Percentiles rank a stretch among this genome's conserved stretches.
These are phyloP conservation scores for Amia ocellicauda DNA, from an alignment of 2,113 vertebrate genomes.

Conservation along the genomic window DNA sequence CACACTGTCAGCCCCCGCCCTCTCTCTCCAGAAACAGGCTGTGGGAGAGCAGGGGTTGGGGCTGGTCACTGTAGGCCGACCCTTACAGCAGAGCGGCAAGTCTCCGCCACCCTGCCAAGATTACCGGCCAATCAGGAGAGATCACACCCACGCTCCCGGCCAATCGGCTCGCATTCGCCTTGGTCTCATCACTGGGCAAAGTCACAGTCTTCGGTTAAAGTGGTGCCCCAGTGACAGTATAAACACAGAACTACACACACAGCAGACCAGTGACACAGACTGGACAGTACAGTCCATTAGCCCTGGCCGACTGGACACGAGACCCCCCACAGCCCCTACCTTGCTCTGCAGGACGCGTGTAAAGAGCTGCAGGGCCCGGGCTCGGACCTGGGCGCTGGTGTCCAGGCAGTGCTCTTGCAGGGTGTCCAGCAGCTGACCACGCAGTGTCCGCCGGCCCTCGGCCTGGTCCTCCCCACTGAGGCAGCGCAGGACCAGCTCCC, in stretches of 20 bases:
- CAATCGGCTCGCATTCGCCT: conserved; percentile 59
- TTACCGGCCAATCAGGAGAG: conserved; percentile 51
- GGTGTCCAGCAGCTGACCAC: conserved; percentile 82
- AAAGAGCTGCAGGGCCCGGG: conserved; percentile 84
- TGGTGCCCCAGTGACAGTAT: no score
- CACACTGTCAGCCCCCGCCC: conserved; percentile 37
- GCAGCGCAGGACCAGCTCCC: conserved; percentile 79
- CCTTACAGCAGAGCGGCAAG: conserved; percentile 64
- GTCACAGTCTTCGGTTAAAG: no score
- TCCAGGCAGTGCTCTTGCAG: conserved; percentile 86
- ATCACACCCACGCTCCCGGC: conserved; percentile 35
- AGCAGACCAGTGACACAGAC: no score
- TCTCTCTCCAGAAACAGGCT: conserved; percentile 35
- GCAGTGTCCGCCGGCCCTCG: conserved; percentile 69
- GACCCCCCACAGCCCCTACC: no score
- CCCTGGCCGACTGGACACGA: no score
- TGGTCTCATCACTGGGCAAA: conserved; percentile 66
- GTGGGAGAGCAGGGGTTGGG: conserved; percentile 23
- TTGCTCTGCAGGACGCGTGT: conserved; percentile 82
- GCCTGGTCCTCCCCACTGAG: conserved; percentile 81
- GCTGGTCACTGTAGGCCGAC: conserved; percentile 47
- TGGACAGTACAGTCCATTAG: no score
- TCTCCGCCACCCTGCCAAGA: conserved; percentile 57
- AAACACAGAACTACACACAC: no score
- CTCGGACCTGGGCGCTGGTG: conserved; percentile 75